Conservation (phyloP, 2,797 vertebrate species). For the Natrix natrix region DNA sequence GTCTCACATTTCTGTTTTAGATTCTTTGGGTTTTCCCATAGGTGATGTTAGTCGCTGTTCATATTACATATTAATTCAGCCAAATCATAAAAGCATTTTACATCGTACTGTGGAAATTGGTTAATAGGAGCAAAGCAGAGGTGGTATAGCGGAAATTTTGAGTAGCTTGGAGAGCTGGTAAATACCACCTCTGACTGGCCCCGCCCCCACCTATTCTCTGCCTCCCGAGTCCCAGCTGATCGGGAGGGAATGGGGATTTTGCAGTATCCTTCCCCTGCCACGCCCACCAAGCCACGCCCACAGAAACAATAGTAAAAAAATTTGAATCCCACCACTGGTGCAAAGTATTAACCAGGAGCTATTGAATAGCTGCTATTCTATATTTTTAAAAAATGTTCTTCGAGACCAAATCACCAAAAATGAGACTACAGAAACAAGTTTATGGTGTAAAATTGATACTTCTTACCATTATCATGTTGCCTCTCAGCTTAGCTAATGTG, state of each 20-base stretch:
- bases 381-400: slow-evolving; percentile 1
- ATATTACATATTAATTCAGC: slow-evolving; percentile 28
- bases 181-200: too few relatives aligned
- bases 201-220: too few relatives aligned
- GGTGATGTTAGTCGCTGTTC: slow-evolving; percentile 34
- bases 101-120: slow-evolving; percentile 21
- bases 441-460: neutral
- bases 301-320: too few relatives aligned
- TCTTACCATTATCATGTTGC: neutral
- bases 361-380: slow-evolving; percentile 27
- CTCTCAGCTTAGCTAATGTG: slow-evolving; percentile 4
- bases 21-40: slow-evolving; percentile 30
- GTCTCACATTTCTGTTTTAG: slow-evolving; percentile 9
- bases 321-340: neutral
- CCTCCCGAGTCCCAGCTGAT: too few relatives aligned
- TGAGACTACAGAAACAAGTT: neutral
- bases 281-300: too few relatives aligned
- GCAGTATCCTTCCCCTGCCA: too few relatives aligned
- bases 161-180: too few relatives aligned
- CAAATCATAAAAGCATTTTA: slow-evolving; percentile 39
- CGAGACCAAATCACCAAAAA: neutral
- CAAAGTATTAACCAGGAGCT: slow-evolving; percentile 27
- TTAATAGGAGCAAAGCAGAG: slow-evolving; percentile 4
- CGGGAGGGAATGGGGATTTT: too few relatives aligned
- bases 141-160: too few relatives aligned